Evolutionary conservation across 2,888 invertebrate species (phyloP), one percentile per base, ranked within the genome.

Genomic region (Rapana venosa): DNA sequence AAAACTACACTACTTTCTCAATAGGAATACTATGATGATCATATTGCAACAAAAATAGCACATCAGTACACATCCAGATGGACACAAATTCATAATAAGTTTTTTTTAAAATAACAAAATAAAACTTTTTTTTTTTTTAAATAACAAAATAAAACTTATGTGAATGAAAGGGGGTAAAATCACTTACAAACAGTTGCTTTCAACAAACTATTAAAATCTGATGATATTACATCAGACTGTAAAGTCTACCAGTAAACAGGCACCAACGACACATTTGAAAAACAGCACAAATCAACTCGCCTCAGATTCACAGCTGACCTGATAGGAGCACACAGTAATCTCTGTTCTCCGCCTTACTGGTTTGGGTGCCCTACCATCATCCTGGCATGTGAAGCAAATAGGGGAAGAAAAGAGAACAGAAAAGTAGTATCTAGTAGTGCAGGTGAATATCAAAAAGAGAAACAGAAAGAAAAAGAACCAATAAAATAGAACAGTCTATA

Each of bases 241-340:
- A 15, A 61, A 58, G 8, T 58, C n/a, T 8, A 74, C 74, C 17
- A 74, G 30, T 30, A 22, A 74, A 22, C 1, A 74, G 22, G 74
- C 8, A 74, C 8, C 22, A 22, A 74, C n/a, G 11, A 22, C 22
- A 74, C 26, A 74, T 8, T 11, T 74, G 11, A 74, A 74, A n/a
- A n/a, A 74, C 74, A 74, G 26, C 26, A 79, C 32, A 79, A 26
- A 17, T 17, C 13, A 47, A 83, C 83, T 83, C 83, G 83, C 83
- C 58, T 85, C 36, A 30, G 58, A 47, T 36, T 17, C 15, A 85
- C 58, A 85, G 85, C 85, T 85, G 58, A 85, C 85, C 85, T 85
- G 85, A 85, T 85, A 85, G 84, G 17, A 30, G 85, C 58, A 85
- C 58, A 85, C 17, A 85, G 58, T 58, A 30, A 8, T 15, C 20